A percentile compares a stretch with the other conserved stretches of the same genome.
Evolutionary conservation across 2,888 invertebrate genomes (phyloP).

Genomic region (Dione vanillae): DNA sequence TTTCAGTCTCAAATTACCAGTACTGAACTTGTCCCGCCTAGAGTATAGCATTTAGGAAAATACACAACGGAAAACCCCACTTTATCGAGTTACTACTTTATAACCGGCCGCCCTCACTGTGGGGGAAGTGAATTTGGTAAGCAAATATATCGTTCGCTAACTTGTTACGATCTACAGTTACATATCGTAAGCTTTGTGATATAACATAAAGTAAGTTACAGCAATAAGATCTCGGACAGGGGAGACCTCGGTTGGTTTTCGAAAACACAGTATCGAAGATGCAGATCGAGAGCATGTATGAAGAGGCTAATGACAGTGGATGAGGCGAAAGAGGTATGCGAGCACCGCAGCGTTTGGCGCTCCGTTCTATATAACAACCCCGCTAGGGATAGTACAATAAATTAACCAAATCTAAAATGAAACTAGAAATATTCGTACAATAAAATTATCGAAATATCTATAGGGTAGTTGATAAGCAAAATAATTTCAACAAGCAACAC

Average conservation of each 20-base stretch:
- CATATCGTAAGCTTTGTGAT: neutral
- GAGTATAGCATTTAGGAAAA: conserved; percentile 32
- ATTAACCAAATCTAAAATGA: no score
- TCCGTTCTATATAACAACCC: no score
- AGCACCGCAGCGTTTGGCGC: no score
- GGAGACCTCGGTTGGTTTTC: no score
- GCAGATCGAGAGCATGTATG: no score
- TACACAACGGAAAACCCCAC: conserved; percentile 45
- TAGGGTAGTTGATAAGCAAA: neutral
- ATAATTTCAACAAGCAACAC: conserved; percentile 22
- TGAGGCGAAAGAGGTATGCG: no score
- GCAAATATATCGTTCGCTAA: conserved; percentile 33
- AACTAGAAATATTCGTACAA: no score
- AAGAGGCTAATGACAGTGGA: no score
- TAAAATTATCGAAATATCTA: neutral
- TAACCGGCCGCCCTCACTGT: conserved; percentile 36
- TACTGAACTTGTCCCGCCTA: conserved; percentile 11
- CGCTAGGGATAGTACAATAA: no score
- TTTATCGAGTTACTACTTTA: conserved; percentile 48
- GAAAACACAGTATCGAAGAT: no score
- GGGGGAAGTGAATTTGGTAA: conserved; percentile 37
- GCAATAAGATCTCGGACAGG: no score
- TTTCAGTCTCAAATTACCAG: neutral
- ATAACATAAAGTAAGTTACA: conserved; percentile 1
- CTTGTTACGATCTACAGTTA: conserved; percentile 27